phyloP scores from a whole-genome alignment of 1,140 invertebrate species.

The Sycophaga agraensis region DNA sequence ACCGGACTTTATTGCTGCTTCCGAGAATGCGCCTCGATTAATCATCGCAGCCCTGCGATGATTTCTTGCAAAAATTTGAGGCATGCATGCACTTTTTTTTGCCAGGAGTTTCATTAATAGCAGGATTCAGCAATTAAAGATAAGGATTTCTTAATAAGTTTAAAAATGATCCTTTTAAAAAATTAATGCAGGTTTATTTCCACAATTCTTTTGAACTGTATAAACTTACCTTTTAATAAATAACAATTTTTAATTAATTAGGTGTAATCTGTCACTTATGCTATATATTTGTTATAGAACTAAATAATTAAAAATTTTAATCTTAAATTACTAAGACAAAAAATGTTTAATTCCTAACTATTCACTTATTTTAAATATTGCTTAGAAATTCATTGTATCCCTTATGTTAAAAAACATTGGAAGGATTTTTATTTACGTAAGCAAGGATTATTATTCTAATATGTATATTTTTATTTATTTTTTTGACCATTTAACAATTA shows the following conservation, averaged over 20 bases:
- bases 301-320: slow-evolving; percentile 1
- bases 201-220: not conserved
- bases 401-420: not conserved
- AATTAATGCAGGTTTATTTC: not conserved
- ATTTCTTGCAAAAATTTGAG: slow-evolving; percentile 5
- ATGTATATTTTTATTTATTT: slow-evolving; percentile 34
- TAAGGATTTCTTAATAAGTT: no score
- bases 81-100: no score
- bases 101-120: no score
- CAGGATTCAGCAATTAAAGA: no score
- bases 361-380: not conserved
- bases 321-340: not conserved
- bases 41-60: slow-evolving; percentile 10
- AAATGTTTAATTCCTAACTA: not conserved
- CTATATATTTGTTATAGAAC: not conserved
- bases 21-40: not conserved
- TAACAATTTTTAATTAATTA: not conserved
- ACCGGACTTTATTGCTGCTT: slow-evolving; percentile 18
- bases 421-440: slow-evolving; percentile 30
- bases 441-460: slow-evolving; percentile 14
- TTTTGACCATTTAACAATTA: slow-evolving; percentile 28
- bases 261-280: no score
- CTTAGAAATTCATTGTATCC: not conserved
- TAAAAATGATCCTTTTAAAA: no score
- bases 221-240: slow-evolving; percentile 6